Conservation (phyloP, 2,888 invertebrate species). For the Eupithecia subumbrata region DNA sequence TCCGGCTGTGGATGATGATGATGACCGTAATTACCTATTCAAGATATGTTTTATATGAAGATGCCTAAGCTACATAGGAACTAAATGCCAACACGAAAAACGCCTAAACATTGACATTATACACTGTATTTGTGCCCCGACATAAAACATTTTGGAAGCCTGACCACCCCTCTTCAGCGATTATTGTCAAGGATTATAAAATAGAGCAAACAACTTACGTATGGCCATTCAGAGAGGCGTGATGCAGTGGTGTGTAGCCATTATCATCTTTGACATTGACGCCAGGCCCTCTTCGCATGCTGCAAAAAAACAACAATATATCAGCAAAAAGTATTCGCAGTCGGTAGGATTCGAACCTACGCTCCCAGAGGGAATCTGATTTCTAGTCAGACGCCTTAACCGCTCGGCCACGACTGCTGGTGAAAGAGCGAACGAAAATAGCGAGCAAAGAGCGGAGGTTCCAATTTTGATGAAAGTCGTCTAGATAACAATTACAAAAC, state of each 20-base stretch:
- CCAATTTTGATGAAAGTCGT: background rate
- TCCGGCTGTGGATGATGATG: no score
- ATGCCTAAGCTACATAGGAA: background rate
- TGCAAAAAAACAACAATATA: constrained; percentile 72
- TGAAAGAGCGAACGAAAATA: constrained; percentile 40
- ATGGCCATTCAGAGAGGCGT: constrained; percentile 96
- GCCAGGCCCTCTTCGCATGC: constrained; percentile 94
- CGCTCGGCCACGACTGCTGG: constrained; percentile 92
- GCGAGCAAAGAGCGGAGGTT: constrained; percentile 9
- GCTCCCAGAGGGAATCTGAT: constrained; percentile 96
- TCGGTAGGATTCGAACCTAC: constrained; percentile 95
- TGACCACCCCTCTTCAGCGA: background rate
- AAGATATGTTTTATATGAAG: background rate
- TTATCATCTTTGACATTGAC: constrained; percentile 97
- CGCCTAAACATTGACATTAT: background rate
- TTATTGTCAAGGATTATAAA: background rate
- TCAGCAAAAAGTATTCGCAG: constrained; percentile 82
- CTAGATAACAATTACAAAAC: background rate
- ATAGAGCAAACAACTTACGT: constrained; percentile 86
- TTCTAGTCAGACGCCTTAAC: constrained; percentile 95
- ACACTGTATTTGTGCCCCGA: background rate
- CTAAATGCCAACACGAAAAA: background rate
- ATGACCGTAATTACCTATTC: background rate
- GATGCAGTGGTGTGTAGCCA: constrained; percentile 97
- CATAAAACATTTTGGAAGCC: background rate